Evolutionary conservation across 2,888 invertebrate genomes (phyloP).

Genomic region (Cabera pusaria): DNA sequence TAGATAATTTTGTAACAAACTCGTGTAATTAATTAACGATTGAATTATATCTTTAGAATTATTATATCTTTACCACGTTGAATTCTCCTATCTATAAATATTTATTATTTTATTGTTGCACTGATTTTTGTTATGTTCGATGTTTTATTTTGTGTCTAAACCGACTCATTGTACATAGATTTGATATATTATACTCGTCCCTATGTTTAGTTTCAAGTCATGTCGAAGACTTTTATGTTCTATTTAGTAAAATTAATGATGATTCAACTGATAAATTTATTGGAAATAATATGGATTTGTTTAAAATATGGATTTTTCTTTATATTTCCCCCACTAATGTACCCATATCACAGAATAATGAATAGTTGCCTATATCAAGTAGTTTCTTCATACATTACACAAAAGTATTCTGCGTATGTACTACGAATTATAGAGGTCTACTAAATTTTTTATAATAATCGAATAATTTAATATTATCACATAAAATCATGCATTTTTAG

Average conservation of each 20-base stretch:
- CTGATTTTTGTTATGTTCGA: conserved; percentile 78
- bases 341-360: no score
- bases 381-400: no score
- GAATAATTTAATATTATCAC: no score
- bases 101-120: conserved; percentile 83
- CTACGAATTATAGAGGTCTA: no score
- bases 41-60: conserved; percentile 69
- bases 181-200: conserved; percentile 65
- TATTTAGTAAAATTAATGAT: conserved; percentile 70
- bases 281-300: conserved; percentile 84
- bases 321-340: conserved; percentile 9
- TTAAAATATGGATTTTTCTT: conserved; percentile 62
- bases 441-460: no score
- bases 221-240: conserved; percentile 75
- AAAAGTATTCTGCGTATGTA: no score
- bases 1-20: conserved; percentile 80
- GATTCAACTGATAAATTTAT: conserved; percentile 81
- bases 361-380: no score
- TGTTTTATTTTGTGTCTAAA: conserved; percentile 78
- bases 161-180: conserved; percentile 77
- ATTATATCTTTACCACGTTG: conserved; percentile 77
- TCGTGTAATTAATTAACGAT: conserved; percentile 66
- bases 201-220: conserved; percentile 65
- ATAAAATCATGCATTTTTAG: no score
- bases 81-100: conserved; percentile 75